phyloP scores from a whole-genome alignment of 2,113 vertebrate species.

The Kryptolebias marmoratus region DNA sequence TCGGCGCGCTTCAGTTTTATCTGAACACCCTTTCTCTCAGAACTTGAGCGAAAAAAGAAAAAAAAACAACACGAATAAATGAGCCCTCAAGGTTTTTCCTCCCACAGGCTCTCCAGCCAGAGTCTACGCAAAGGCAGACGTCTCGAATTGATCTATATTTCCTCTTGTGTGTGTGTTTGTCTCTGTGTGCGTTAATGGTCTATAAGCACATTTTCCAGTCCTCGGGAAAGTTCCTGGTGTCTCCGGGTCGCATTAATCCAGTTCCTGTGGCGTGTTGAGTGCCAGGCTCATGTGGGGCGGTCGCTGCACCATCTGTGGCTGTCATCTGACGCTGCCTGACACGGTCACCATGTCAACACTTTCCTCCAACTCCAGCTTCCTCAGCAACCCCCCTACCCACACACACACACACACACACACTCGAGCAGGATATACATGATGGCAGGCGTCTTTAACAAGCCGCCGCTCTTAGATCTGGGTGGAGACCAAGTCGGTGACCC shows the following conservation, averaged over 20 bases:
- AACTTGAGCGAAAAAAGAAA: too few relatives aligned
- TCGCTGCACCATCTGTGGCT: conserved; percentile 70
- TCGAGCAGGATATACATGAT: conserved; percentile 8
- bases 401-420: not conserved
- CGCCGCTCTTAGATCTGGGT: not conserved
- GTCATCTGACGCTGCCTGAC: conserved; percentile 69
- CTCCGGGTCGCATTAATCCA: conserved; percentile 39
- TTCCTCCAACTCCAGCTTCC: conserved; percentile 34
- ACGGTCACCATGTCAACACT: conserved; percentile 57
- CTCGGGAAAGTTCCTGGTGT: conserved; percentile 9
- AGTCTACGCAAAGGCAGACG: too few relatives aligned
- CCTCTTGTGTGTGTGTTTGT: too few relatives aligned
- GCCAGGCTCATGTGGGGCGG: conserved; percentile 23
- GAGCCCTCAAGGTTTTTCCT: not conserved
- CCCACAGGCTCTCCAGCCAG: not conserved
- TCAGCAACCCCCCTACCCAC: not conserved
- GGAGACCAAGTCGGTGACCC: too few relatives aligned
- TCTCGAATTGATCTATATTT: too few relatives aligned
- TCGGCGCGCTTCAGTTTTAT: too few relatives aligned
- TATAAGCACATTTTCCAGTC: conserved; percentile 19
- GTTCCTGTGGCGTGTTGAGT: conserved; percentile 45
- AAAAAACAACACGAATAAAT: too few relatives aligned
- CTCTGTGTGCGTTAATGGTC: too few relatives aligned
- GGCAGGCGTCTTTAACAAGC: not conserved
- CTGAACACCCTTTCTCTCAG: not conserved